A percentile compares a stretch with the other conserved stretches of the same genome.
phyloP scores from a whole-genome alignment of 2,113 vertebrate genomes.

The Gallinago paraguaiae region DNA sequence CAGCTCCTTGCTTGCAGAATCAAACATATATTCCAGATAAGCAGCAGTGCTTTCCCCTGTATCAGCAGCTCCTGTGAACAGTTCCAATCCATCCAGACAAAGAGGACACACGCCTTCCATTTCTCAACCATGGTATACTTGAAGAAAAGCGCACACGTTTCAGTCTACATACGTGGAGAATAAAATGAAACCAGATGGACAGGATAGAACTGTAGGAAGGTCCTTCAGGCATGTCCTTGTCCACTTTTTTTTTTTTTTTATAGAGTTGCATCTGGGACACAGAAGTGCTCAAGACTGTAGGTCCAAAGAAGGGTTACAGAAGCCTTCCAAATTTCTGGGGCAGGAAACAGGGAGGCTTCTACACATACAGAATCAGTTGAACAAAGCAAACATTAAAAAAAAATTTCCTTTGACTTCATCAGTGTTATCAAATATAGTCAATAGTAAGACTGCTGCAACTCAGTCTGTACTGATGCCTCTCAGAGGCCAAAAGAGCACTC shows the following conservation, averaged over 20 bases:
- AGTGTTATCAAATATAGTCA: neutral
- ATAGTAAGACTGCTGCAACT: neutral
- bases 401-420: neutral
- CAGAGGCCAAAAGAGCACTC: neutral
- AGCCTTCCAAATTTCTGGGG: neutral
- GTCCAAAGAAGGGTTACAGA: neutral
- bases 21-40: neutral
- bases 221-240: neutral
- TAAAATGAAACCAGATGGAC: neutral
- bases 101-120: neutral
- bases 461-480: neutral
- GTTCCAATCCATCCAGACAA: neutral
- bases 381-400: neutral
- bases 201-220: rapidly evolving
- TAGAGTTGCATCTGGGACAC: neutral
- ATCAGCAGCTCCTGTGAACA: neutral
- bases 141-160: neutral
- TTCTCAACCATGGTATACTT: neutral
- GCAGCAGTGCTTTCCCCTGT: neutral
- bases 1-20: neutral
- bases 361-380: neutral
- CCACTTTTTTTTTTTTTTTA: neutral
- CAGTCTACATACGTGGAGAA: neutral
- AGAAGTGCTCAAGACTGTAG: neutral
- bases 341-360: neutral